phyloP scores from a whole-genome alignment of 2,888 invertebrate species.

The Mactromeris polynyma region DNA sequence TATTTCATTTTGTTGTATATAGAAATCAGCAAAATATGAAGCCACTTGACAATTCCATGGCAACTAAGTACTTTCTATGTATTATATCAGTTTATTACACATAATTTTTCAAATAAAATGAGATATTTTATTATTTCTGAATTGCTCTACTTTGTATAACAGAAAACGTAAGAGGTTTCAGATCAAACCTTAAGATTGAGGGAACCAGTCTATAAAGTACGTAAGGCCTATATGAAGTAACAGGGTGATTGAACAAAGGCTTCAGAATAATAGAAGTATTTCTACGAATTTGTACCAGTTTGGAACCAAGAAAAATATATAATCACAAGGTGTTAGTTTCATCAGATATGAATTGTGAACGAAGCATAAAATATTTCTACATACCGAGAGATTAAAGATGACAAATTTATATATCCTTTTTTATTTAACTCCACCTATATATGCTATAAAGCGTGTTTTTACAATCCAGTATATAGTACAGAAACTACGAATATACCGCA shows the following conservation, averaged over 20 bases:
- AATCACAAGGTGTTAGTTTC: too few species aligned
- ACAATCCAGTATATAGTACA: neutral
- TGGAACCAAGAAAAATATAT: too few species aligned
- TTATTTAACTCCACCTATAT: neutral
- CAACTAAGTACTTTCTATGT: neutral
- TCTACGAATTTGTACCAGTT: too few species aligned
- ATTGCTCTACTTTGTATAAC: neutral
- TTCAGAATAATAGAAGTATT: too few species aligned
- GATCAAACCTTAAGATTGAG: too few species aligned
- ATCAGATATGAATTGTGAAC: neutral
- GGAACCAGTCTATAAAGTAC: too few species aligned
- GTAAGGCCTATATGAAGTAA: too few species aligned
- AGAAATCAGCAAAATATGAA: neutral
- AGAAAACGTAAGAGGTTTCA: neutral
- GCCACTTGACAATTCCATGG: neutral
- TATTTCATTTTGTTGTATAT: neutral
- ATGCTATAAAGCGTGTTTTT: neutral
- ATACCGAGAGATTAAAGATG: neutral
- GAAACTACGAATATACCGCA: neutral
- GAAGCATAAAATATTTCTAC: neutral
- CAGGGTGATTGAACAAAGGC: too few species aligned
- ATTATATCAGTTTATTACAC: neutral
- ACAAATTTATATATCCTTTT: neutral
- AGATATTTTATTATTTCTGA: neutral
- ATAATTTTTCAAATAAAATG: neutral